Evolutionary conservation across 2,888 invertebrate species (phyloP), one percentile per base, ranked within the genome.

Genomic region (Iphiclides podalirius): DNA sequence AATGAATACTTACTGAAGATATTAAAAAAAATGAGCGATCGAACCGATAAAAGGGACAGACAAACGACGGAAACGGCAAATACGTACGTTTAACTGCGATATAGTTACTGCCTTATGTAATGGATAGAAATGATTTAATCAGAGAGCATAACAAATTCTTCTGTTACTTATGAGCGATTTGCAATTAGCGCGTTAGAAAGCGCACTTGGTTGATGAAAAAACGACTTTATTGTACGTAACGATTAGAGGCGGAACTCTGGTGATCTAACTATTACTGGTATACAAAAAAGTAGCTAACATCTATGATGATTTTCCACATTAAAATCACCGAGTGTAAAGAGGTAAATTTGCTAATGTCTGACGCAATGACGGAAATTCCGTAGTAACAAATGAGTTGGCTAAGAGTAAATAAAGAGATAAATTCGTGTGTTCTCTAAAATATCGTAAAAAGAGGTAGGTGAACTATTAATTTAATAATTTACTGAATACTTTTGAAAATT

Each of bases 51-150:
- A 28, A 33, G 8, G 20, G 4, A 43, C 33, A 41, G 15, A 41
- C 41, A 47, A 41, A 40, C 33, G 40, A 35, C 47, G 47, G 40
- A 48, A 38, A 31, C 33, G n/a, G 9, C 1, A 13, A 48, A 37
- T 43, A 26, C 13, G 33, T 48, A 38, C 13, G 13, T 26, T 39
- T 39, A 26, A n/a, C 13, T 23, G 26, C 31, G 20, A 33, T 42
- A 48, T 20, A 23, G 15, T 31, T 17, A 47, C 17, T 36, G 26
- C 31, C 16, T 7, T 13, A 4, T n/a, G n/a, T n/a, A n/a, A n/a
- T 14, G 34, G 23, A 46, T 33, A 37, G 7, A 23, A 47, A 31
- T 13, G 40, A 41, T 36, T 47, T 28, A 36, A 17, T 16, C 13
- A 41, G 13, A 35, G 2, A 26, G 39, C 31, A 35, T 47, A 41